phyloP scores from a whole-genome alignment of 2,113 vertebrate species.

The Phasianus colchicus region DNA sequence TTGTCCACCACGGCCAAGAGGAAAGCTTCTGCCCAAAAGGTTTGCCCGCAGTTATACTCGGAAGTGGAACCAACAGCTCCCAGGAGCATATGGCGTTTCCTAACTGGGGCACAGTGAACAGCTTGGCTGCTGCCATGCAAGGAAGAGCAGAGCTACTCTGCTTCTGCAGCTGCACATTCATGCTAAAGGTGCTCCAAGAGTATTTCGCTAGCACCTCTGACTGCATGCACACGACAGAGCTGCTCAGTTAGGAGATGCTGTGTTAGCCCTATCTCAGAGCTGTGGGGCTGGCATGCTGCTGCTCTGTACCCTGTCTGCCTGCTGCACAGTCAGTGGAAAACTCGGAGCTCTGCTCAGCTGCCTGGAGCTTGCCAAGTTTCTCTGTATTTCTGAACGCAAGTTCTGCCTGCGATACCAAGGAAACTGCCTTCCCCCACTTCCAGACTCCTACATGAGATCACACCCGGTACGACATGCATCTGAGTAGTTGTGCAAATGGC shows the following conservation, averaged over 20 bases:
- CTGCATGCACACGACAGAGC: not conserved
- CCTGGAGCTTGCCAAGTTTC: not conserved
- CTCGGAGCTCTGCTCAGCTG: not conserved
- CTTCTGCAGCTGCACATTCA: not conserved
- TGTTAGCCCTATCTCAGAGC: not conserved
- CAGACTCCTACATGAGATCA: not conserved
- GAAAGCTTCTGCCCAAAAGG: not conserved
- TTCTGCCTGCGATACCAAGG: accelerated
- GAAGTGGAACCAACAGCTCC: not conserved
- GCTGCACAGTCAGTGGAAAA: not conserved
- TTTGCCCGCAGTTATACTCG: not conserved
- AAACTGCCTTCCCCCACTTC: not conserved
- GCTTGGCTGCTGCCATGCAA: not conserved
- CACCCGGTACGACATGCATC: not conserved
- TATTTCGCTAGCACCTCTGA: not conserved
- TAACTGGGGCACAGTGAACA: accelerated
- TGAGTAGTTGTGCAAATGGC: not conserved
- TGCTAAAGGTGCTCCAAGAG: not conserved
- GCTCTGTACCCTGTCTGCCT: not conserved
- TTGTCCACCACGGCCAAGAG: accelerated
- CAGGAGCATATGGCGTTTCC: not conserved
- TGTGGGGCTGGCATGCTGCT: not conserved
- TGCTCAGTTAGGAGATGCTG: not conserved
- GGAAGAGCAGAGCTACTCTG: not conserved
- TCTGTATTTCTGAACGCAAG: not conserved